These are phyloP conservation scores for Linurgus olivaceus DNA, from an alignment of 2,797 vertebrate genomes.

Conservation along the genomic window DNA sequence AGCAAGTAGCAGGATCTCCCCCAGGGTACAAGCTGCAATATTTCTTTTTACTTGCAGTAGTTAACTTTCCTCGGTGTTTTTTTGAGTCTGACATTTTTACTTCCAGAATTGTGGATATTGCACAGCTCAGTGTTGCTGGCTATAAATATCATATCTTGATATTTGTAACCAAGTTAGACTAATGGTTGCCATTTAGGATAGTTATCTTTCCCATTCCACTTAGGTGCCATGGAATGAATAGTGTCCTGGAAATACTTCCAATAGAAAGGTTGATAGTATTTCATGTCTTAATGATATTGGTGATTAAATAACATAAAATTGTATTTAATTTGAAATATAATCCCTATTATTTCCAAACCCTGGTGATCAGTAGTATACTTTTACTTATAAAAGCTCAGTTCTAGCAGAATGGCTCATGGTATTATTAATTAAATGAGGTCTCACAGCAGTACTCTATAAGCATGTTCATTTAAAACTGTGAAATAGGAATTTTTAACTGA, in stretches of 20 bases:
- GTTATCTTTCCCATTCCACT: background rate
- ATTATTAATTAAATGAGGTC: conserved; percentile 25
- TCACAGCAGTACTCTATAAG: background rate
- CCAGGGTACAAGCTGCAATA: background rate
- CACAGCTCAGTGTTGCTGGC: background rate
- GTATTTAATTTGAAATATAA: conserved; percentile 46
- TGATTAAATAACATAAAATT: conserved; percentile 23
- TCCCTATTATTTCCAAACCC: conserved; percentile 21
- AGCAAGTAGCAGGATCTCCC: background rate
- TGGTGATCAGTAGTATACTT: background rate
- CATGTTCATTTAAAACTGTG: background rate
- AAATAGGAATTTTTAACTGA: conserved; percentile 5
- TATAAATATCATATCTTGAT: background rate
- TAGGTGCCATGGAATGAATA: background rate
- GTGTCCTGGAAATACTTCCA: background rate
- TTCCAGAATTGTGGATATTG: background rate
- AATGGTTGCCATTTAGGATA: background rate
- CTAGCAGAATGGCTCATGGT: background rate
- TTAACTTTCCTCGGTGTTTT: background rate
- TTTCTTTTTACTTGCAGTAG: background rate
- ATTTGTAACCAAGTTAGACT: background rate
- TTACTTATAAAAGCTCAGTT: background rate
- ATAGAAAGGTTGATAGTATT: background rate
- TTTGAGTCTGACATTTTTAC: background rate
- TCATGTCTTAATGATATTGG: background rate